Evolutionary conservation across 2,113 vertebrate genomes (phyloP), one percentile per base, ranked within the genome.

Genomic region (Salvelinus alpinus): DNA sequence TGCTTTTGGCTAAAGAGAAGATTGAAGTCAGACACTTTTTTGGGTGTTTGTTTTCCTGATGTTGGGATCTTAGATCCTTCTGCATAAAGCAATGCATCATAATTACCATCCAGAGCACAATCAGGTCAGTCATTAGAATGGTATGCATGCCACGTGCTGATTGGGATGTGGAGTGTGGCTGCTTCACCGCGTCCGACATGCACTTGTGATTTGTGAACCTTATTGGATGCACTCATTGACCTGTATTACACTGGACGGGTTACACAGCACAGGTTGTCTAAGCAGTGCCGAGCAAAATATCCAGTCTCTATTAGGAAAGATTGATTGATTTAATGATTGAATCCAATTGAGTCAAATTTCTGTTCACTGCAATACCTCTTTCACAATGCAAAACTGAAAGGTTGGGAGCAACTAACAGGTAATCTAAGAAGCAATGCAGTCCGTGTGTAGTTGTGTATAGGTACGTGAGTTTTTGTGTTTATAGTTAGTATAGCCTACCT

Each of bases 201-300:
- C 20, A 66, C 27, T 71, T 77, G 62, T 72, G 74, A 77, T 77
- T 22, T 38, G 13, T 34, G 27, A 54, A 68, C 64, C 38, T 25
- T 29, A 29, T 4, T 60, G 13, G 16, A 71, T 54, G n/a, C 5
- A 5, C 51, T 54, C 3, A 65, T 48, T 59, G 3, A 13, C 59
- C n/a, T 62, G n/a, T 11, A n/a, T 62, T 22, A 24, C 59, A 62
- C 64, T 76, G 25, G 38, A 48, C n/a, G 29, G 22, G 69, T 24
- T 54, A 22, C 14, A 27, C 16, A 16, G 51, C 51, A 54, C 13
- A 18, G 14, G 16, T 54, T 54, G 16, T 62, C n/a, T 22, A 8
- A 62, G n/a, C 59, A 62, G 59, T 3, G n/a, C 9, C 8, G 22
- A 62, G n/a, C 59, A 11, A 22, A n/a, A 24, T 24, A 62, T n/a